Base-by-base conservation (phyloP, 1,140 invertebrate genomes). In the Dendroctonus ponderosae region DNA sequence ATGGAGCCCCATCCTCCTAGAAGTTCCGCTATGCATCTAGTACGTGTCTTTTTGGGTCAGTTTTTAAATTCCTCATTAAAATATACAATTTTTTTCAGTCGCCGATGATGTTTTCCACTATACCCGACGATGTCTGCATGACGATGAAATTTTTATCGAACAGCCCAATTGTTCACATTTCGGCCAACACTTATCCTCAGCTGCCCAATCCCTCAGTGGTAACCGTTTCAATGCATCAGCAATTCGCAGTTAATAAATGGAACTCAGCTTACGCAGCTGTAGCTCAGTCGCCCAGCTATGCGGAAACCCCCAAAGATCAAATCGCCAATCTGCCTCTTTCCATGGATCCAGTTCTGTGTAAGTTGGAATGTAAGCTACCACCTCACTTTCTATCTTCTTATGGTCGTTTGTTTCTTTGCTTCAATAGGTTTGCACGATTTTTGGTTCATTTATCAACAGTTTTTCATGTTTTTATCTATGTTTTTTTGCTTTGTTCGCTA, bases 71-170 rank as follows among this genome's bases (percentile, higher is more conserved):
- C n/a, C n/a, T n/a, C 38, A 39, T 50, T 62, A 40, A 52, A 48
- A 62, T 52, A 51, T 26, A 11, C 37, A 56, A 49, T 61, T 48
- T 75, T 74, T 83, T 83, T 7, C 80, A 94, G 92, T 91, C 89
- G 37, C 97, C 97, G 0, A 91, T 98, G 87, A 99, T 99, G 95
- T 99, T 99, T 80, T 92, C 94, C 39, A 90, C 92, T 41, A 91
- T 94, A 61, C 93, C 95, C 4, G 97, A 99, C 74, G 97, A 99
- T 77, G 87, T 99, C 0, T 99, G 96, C 78, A 94, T 98, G 92
- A 89, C 95, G 3, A 92, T 99, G 83, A 99, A 99, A 81, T 97
- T 99, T 80, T 89, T 97, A 62, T 98, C 96, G 40, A 99, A 99
- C 78, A 97, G 96, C 3, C 93, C 97, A 5, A 92, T 99, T 42